Evolutionary conservation across 30 jellyfish, hydroid and myxozoan genomes (phyloP).

Genomic region (Pelagia noctiluca): DNA sequence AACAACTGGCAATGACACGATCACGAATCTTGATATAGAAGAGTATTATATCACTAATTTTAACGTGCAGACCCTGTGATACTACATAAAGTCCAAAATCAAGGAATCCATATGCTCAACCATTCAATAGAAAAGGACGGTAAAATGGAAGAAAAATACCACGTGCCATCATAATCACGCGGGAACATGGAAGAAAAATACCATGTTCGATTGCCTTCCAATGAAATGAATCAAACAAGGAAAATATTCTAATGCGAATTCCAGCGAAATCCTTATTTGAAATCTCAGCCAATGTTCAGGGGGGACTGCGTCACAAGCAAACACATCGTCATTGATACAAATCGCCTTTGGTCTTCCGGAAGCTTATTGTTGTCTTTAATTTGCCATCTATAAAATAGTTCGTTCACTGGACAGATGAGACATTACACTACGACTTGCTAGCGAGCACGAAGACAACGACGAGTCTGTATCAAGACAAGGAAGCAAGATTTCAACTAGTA

Average conservation of each 20-base stretch:
- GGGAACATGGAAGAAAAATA: too few relatives aligned
- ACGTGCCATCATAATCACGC: too few relatives aligned
- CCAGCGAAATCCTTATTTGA: constrained; percentile 35
- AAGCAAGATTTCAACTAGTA: too few relatives aligned
- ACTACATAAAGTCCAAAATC: too few relatives aligned
- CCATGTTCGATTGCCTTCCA: too few relatives aligned
- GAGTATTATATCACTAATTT: too few relatives aligned
- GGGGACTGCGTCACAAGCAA: constrained; percentile 43
- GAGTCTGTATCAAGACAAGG: not conserved
- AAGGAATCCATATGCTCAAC: too few relatives aligned
- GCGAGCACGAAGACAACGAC: constrained; percentile 12
- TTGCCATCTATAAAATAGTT: constrained; percentile 56
- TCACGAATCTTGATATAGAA: too few relatives aligned
- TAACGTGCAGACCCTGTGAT: too few relatives aligned
- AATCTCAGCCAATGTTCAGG: constrained; percentile 52
- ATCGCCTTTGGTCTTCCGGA: constrained; percentile 70
- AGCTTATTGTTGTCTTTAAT: constrained; percentile 67
- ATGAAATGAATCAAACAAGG: not conserved
- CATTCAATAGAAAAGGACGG: too few relatives aligned
- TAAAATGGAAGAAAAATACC: too few relatives aligned
- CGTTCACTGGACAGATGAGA: constrained; percentile 35
- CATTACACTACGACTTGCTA: not conserved
- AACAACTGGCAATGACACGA: too few relatives aligned
- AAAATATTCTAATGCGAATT: not conserved
- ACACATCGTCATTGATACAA: constrained; percentile 51